Evolutionary conservation across 2,797 vertebrate species (phyloP).

Genomic region (Novumbra hubbsi): DNA sequence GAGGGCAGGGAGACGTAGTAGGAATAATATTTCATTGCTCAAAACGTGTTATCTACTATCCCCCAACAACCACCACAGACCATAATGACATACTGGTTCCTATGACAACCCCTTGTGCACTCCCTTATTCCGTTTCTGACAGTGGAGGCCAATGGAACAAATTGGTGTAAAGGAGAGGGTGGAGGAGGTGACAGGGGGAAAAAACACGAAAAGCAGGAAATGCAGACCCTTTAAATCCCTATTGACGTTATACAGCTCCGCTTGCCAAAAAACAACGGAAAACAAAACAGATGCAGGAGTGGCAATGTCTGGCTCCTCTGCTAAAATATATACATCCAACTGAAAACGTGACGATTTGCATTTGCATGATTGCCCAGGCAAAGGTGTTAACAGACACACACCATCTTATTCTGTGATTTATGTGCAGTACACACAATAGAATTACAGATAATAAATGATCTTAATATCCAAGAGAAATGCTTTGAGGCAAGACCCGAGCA

Average conservation of each 20-base stretch:
- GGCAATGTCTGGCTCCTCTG: background rate
- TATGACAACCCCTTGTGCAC: slow-evolving; percentile 55
- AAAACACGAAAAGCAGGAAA: slow-evolving; percentile 35
- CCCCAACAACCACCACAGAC: slow-evolving; percentile 19
- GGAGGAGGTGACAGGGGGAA: background rate
- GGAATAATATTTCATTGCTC: background rate
- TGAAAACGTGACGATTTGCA: slow-evolving; percentile 27
- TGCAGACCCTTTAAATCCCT: slow-evolving; percentile 40
- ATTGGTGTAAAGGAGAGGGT: slow-evolving; percentile 46
- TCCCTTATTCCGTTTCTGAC: slow-evolving; percentile 46
- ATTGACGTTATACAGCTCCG: slow-evolving; percentile 23
- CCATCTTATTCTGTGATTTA: background rate
- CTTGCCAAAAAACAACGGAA: slow-evolving; percentile 20
- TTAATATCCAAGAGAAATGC: background rate
- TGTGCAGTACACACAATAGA: background rate
- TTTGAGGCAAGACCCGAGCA: background rate
- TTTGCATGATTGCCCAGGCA: slow-evolving; percentile 11
- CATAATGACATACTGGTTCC: slow-evolving; percentile 43
- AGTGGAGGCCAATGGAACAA: slow-evolving; percentile 23
- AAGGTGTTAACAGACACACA: slow-evolving; percentile 16
- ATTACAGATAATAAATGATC: background rate
- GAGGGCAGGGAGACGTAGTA: background rate
- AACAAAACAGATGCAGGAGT: slow-evolving; percentile 14
- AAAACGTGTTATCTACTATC: background rate
- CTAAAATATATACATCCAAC: background rate